Conservation (phyloP, 1,140 invertebrate genomes). For the Drosophila tristis region DNA sequence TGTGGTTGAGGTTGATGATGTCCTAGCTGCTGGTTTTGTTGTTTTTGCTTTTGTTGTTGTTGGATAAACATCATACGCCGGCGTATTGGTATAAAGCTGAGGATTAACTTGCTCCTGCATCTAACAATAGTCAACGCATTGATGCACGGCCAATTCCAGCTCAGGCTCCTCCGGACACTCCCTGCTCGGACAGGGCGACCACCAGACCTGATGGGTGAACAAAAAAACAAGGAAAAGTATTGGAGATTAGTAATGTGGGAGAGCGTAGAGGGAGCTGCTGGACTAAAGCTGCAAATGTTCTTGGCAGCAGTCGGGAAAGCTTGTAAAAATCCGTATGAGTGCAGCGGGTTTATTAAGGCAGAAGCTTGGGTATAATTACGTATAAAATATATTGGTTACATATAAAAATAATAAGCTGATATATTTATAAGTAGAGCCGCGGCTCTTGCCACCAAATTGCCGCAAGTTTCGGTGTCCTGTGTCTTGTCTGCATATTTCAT, state of each 20-base stretch:
- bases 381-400: too few relatives aligned
- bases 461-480: too few relatives aligned
- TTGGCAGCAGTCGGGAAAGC: neutral
- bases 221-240: slow-evolving; percentile 24
- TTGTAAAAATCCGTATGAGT: neutral
- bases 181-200: slow-evolving; percentile 90
- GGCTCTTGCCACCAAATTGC: too few relatives aligned
- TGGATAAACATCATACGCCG: slow-evolving; percentile 59
- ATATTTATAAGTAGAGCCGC: too few relatives aligned
- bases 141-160: slow-evolving; percentile 88
- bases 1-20: slow-evolving; percentile 22
- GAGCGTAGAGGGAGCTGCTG: slow-evolving; percentile 4
- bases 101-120: slow-evolving; percentile 84
- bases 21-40: slow-evolving; percentile 17
- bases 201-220: slow-evolving; percentile 87
- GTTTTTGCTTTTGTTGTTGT: slow-evolving; percentile 16
- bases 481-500: too few relatives aligned
- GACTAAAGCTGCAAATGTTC: neutral
- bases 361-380: too few relatives aligned
- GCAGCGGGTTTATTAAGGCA: too few relatives aligned
- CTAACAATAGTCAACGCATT: slow-evolving; percentile 89
- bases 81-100: slow-evolving; percentile 66
- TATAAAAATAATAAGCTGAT: too few relatives aligned
- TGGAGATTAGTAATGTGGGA: slow-evolving; percentile 27
- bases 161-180: slow-evolving; percentile 90